Percentiles rank a stretch among this genome's conserved stretches.
phyloP scores from a whole-genome alignment of 2,888 invertebrate species.

The Hirtodrosophila histrioides region DNA sequence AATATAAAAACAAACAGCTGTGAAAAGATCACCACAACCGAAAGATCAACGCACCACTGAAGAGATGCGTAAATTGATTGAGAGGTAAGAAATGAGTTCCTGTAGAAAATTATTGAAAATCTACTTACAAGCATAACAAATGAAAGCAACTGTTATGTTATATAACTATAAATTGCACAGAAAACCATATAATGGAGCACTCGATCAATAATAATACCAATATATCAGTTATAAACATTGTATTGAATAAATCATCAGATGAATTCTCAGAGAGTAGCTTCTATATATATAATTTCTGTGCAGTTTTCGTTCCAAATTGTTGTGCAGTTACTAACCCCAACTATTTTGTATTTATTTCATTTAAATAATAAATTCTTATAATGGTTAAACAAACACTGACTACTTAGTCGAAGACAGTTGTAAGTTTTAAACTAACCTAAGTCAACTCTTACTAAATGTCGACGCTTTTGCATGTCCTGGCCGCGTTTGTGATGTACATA shows the following conservation, averaged over 20 bases:
- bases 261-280: not conserved
- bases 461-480: conserved; percentile 51
- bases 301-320: conserved; percentile 19
- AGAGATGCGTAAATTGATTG: conserved; percentile 98
- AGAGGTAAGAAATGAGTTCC: conserved; percentile 89
- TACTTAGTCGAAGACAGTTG: conserved; percentile 80
- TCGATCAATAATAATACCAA: not conserved
- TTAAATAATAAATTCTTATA: conserved; percentile 16
- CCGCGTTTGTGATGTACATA: conserved; percentile 15
- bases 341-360: conserved; percentile 27
- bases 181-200: conserved; percentile 2
- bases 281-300: conserved; percentile 33
- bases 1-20: conserved; percentile 75
- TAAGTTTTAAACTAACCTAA: conserved; percentile 68
- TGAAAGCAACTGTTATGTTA: not conserved
- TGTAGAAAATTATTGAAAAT: conserved; percentile 22
- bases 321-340: conserved; percentile 40
- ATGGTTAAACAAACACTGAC: conserved; percentile 44
- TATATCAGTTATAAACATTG: too few relatives aligned
- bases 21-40: conserved; percentile 89
- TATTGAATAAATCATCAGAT: too few relatives aligned
- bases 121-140: conserved; percentile 13
- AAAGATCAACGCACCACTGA: conserved; percentile 97
- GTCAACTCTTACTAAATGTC: conserved; percentile 23
- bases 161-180: conserved; percentile 46